Evolutionary conservation across 2,797 vertebrate species (phyloP).

Genomic region (Ctenopoma multispine): DNA sequence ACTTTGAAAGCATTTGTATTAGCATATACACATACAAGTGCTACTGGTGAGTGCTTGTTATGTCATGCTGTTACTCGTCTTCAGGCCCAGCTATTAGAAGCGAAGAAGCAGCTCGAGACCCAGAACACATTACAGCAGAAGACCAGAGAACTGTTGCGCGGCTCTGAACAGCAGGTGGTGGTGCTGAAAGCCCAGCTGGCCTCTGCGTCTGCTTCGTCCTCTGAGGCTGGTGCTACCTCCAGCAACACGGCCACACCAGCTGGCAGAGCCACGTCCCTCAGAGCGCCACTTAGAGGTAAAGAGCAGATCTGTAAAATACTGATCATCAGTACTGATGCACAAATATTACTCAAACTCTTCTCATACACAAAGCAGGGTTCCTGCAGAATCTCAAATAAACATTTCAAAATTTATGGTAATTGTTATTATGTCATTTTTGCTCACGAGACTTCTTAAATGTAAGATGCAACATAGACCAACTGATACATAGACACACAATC

Average conservation of each 20-base stretch:
- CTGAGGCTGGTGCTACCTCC: conserved; percentile 59
- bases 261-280: conserved; percentile 55
- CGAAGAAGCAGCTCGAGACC: conserved; percentile 92
- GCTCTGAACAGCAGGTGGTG: conserved; percentile 89
- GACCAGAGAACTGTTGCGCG: conserved; percentile 92
- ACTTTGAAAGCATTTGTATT: not conserved
- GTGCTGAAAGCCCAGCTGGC: conserved; percentile 86
- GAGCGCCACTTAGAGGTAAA: conserved; percentile 71
- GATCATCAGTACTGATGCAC: not conserved
- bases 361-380: not conserved
- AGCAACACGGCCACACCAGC: conserved; percentile 48
- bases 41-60: not conserved
- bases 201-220: conserved; percentile 56
- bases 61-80: not conserved
- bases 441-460: too few species aligned
- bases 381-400: too few species aligned
- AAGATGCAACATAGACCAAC: too few species aligned
- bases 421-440: too few species aligned
- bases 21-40: not conserved
- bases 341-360: not conserved
- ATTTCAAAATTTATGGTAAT: too few species aligned
- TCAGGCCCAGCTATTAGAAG: conserved; percentile 89
- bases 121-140: conserved; percentile 89
- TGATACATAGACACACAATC: too few species aligned
- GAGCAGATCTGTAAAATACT: not conserved